Base-by-base conservation (phyloP, 1,140 invertebrate species). In the Proales similis region DNA sequence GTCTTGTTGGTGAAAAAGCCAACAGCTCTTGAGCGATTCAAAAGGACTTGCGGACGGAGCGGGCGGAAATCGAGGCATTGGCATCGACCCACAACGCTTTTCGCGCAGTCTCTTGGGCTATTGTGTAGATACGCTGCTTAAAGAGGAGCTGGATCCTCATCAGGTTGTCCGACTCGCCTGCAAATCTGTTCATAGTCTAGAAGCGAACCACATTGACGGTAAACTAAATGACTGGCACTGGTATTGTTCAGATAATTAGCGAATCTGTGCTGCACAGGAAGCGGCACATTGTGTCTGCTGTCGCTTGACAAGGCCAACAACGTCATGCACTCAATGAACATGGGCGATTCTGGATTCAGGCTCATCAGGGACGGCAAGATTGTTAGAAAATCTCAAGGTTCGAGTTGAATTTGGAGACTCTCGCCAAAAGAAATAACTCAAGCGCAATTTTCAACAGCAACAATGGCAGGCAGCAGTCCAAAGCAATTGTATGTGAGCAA, bases 11-110 rank as follows among this genome's bases (percentile, higher is more conserved):
- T n/a, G n/a, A n/a, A 46, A 20, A 46, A 3, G 2, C 20, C 11
- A 46, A 22, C 3, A 3, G 2, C 17, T 46, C 43, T 3, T 46
- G 12, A 46, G 43, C 7, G 20, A n/a, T n/a, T n/a, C n/a, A n/a
- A n/a, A n/a, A n/a, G n/a, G n/a, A n/a, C n/a, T 63, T 11, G 61
- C 61, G 19, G 61, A 63, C 32, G 61, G 61, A 19, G 61, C 61
- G 4, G 61, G 61, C 30, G 61, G 61, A 29, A 63, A 63, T 26
- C 45, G 61, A 19, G 30, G 39, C 39, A 30, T 63, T 48, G 61
- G 61, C 5, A 63, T 63, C 11, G 39, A 63, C 20, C 61, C 61
- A 11, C 17, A 47, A 24, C 17, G 24, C 20, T 63, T 63, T 39
- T 63, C 61, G 19, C 43, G 57, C 14, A 45, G 39, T 33, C 5